Percentiles rank a stretch among this genome's conserved stretches.
phyloP scores from a whole-genome alignment of 1,140 invertebrate species.

The Cotesia chilonis region DNA sequence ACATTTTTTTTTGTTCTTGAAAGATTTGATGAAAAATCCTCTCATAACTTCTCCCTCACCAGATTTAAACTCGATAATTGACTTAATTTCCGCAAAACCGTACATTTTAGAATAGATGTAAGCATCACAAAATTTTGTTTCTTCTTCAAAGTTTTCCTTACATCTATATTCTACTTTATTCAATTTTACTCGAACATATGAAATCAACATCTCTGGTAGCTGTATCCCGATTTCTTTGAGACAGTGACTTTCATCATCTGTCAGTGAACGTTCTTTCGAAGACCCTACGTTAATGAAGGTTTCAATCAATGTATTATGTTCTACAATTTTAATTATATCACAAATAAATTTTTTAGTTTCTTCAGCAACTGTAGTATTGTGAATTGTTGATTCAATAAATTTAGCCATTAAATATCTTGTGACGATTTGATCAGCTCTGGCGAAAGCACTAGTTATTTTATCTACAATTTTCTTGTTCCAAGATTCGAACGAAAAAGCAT shows the following conservation, averaged over 20 bases:
- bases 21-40: slow-evolving; percentile 13
- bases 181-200: background rate
- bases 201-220: background rate
- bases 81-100: background rate
- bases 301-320: no score
- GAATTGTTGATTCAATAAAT: slow-evolving; percentile 1
- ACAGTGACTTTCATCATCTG: background rate
- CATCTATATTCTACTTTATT: slow-evolving; percentile 16
- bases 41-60: background rate
- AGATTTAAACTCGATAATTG: slow-evolving; percentile 1
- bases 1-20: background rate
- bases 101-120: background rate
- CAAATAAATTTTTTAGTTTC: no score
- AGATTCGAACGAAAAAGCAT: slow-evolving; percentile 34
- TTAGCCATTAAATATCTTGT: slow-evolving; percentile 31
- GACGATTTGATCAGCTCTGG: slow-evolving; percentile 31
- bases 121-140: background rate
- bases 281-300: background rate
- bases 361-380: background rate
- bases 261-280: background rate
- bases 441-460: slow-evolving; percentile 29
- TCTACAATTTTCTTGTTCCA: slow-evolving; percentile 35
- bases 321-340: no score
- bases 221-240: background rate
- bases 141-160: no score